Evolutionary conservation across 2,797 vertebrate genomes (phyloP).

Genomic region (Cryptoprocta ferox): DNA sequence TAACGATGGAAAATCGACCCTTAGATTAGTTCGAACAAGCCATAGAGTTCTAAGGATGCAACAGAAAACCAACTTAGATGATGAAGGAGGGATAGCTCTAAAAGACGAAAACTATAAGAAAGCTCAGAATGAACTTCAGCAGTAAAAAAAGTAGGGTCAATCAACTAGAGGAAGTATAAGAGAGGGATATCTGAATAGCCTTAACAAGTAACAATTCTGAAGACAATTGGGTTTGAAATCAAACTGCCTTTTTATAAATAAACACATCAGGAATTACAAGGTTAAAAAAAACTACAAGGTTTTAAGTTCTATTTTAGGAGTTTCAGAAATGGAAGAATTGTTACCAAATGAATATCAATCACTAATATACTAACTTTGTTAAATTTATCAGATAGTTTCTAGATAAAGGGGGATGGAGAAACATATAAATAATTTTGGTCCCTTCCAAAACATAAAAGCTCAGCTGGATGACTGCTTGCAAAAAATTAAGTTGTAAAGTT

Average conservation of each 20-base stretch:
- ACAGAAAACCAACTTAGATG: not conserved
- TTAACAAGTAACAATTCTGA: conserved; percentile 4
- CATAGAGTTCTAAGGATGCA: not conserved
- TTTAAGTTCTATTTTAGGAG: not conserved
- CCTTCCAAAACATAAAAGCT: not conserved
- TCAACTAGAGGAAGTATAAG: not conserved
- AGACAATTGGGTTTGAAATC: not conserved
- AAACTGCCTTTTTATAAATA: not conserved
- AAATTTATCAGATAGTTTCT: not conserved
- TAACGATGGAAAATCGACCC: not conserved
- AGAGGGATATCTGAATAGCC: not conserved
- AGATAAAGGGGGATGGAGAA: not conserved
- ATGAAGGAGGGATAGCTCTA: not conserved
- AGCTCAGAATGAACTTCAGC: not conserved
- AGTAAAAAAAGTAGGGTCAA: not conserved
- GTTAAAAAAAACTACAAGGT: not conserved
- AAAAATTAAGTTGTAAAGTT: not conserved
- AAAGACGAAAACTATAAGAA: not conserved
- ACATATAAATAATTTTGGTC: not conserved
- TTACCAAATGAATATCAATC: not conserved
- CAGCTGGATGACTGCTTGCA: not conserved
- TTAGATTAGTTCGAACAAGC: not conserved
- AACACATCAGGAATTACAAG: not conserved
- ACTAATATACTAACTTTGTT: not conserved
- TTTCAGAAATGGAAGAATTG: not conserved